Evolutionary conservation across 1,140 invertebrate genomes (phyloP).

Genomic region (Pogonognathellus flavescens): DNA sequence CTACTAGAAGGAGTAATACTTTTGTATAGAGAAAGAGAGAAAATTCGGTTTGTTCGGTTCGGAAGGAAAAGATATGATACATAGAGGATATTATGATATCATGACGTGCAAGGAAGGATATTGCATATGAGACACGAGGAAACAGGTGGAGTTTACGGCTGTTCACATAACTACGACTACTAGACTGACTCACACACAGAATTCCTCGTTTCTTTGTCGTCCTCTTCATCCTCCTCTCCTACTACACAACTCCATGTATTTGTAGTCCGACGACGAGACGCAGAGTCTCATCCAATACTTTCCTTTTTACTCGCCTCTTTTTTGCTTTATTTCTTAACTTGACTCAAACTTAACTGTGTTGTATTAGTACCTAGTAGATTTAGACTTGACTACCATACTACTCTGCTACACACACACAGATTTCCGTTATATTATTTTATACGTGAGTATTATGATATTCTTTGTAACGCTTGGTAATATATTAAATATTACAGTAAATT

Average conservation of each 20-base stretch:
- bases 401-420: too few species aligned
- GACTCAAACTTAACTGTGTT: too few species aligned
- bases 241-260: neutral
- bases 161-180: neutral
- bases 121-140: slow-evolving; percentile 37
- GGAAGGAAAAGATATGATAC: slow-evolving; percentile 23
- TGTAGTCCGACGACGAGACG: too few species aligned
- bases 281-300: too few species aligned
- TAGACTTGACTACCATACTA: too few species aligned
- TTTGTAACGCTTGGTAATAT: too few species aligned
- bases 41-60: neutral
- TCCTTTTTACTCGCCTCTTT: too few species aligned
- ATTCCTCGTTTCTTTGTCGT: neutral
- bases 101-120: slow-evolving; percentile 47
- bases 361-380: too few species aligned
- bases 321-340: too few species aligned
- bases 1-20: neutral
- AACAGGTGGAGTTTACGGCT: slow-evolving; percentile 37
- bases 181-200: neutral
- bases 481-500: too few species aligned
- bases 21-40: neutral
- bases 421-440: too few species aligned
- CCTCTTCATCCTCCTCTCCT: neutral
- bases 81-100: neutral
- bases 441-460: too few species aligned